phyloP scores from a whole-genome alignment of 2,797 vertebrate species.

The Periparus ater region DNA sequence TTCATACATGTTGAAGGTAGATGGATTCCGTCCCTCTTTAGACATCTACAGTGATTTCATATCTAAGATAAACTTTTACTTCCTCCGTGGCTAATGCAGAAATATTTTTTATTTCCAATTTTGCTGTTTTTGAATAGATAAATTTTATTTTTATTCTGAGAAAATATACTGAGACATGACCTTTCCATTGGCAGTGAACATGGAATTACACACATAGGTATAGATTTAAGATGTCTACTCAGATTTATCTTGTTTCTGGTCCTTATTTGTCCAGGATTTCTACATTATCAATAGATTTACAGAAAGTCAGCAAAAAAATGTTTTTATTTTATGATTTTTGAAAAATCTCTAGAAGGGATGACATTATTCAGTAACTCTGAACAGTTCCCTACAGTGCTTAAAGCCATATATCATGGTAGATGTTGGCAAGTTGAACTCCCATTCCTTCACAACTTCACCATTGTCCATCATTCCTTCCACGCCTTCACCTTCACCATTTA shows the following conservation, averaged over 20 bases:
- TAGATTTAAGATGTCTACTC: not conserved
- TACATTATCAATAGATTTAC: not conserved
- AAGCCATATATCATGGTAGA: rapidly evolving
- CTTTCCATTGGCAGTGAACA: not conserved
- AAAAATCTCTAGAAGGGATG: not conserved
- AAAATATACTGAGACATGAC: not conserved
- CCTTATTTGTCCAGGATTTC: not conserved
- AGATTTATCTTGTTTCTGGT: not conserved
- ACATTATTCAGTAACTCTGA: not conserved
- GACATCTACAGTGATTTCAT: not conserved
- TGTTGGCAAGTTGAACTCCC: not conserved
- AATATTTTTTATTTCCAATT: not conserved
- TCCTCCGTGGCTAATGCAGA: not conserved
- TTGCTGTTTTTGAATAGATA: not conserved
- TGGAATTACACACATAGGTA: not conserved
- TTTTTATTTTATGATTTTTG: not conserved
- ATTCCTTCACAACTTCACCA: not conserved
- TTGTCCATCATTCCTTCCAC: not conserved
- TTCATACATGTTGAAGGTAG: not conserved
- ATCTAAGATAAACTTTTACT: not conserved
- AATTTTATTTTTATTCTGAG: not conserved
- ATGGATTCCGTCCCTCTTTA: not conserved
- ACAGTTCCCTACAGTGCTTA: not conserved
- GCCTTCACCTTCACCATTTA: not conserved
- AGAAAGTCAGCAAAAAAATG: not conserved